Evolutionary conservation across 2,113 vertebrate genomes (phyloP).

Genomic region (Plecturocebus donacophilus): DNA sequence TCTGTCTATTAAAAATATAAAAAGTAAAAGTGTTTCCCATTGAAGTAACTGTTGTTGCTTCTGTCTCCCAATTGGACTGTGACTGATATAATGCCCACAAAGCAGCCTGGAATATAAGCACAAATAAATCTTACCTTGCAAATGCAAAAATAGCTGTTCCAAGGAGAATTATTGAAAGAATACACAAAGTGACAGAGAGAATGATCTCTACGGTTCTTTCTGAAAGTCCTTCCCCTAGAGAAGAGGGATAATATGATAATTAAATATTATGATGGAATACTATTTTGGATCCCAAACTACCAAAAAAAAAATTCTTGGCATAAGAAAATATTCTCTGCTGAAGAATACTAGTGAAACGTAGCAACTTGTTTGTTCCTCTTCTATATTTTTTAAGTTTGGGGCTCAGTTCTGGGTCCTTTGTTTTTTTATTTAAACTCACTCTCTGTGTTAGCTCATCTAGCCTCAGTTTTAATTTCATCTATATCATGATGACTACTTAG

Average conservation of each 20-base stretch:
- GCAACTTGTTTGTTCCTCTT: neutral
- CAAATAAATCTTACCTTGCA: conserved; percentile 90
- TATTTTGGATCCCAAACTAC: neutral
- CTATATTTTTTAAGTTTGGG: neutral
- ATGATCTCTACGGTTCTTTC: conserved; percentile 95
- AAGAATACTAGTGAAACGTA: neutral
- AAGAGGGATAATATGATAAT: conserved; percentile 21
- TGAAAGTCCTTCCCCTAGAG: conserved; percentile 89
- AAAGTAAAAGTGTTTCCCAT: neutral
- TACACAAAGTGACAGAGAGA: conserved; percentile 93
- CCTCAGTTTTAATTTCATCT: neutral
- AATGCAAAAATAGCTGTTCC: conserved; percentile 93
- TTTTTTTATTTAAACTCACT: neutral
- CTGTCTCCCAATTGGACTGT: neutral
- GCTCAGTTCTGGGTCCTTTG: neutral
- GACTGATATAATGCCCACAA: neutral
- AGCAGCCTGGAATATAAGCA: neutral
- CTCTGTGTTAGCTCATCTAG: neutral
- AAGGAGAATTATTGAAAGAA: conserved; percentile 92
- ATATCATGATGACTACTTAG: neutral
- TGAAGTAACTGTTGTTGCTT: neutral
- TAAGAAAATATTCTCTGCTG: neutral
- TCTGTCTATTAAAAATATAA: neutral
- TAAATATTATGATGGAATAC: neutral
- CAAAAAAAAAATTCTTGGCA: neutral